These are phyloP conservation scores for Macrophya alboannulata DNA, from an alignment of 2,888 invertebrate species.

Conservation along the genomic window DNA sequence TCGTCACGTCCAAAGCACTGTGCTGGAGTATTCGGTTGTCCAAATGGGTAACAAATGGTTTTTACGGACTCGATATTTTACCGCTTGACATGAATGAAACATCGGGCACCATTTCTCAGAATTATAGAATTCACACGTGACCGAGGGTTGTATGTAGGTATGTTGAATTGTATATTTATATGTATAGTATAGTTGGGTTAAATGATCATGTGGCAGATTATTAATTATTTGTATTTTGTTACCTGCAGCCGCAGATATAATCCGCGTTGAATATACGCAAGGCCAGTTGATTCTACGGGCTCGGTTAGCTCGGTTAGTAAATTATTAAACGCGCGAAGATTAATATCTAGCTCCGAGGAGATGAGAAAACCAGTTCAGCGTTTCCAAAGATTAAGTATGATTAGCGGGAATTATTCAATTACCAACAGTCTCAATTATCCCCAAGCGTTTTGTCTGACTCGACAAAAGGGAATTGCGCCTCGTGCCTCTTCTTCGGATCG, in stretches of 20 bases:
- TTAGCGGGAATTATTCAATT: slow-evolving; percentile 49
- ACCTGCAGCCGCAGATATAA: slow-evolving; percentile 20
- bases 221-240: slow-evolving; percentile 45
- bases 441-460: slow-evolving; percentile 29
- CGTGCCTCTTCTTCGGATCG: slow-evolving; percentile 13
- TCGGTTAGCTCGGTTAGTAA: slow-evolving; percentile 21
- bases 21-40: not conserved
- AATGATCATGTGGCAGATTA: slow-evolving; percentile 38
- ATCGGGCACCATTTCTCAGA: not conserved
- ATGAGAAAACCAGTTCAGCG: slow-evolving; percentile 47
- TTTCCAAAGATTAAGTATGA: slow-evolving; percentile 48
- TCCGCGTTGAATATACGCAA: not conserved
- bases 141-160: not conserved
- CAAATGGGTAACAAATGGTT: not conserved
- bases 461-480: slow-evolving; percentile 34
- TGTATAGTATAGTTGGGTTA: not conserved
- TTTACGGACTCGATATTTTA: not conserved
- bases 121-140: not conserved
- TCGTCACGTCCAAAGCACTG: slow-evolving; percentile 30
- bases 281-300: slow-evolving; percentile 22
- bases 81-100: not conserved
- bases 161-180: no score
- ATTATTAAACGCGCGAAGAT: slow-evolving; percentile 47
- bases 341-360: slow-evolving; percentile 20
- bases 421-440: slow-evolving; percentile 46